Base-by-base conservation (phyloP, 2,113 vertebrate genomes). In the Ictidomys tridecemlineatus region DNA sequence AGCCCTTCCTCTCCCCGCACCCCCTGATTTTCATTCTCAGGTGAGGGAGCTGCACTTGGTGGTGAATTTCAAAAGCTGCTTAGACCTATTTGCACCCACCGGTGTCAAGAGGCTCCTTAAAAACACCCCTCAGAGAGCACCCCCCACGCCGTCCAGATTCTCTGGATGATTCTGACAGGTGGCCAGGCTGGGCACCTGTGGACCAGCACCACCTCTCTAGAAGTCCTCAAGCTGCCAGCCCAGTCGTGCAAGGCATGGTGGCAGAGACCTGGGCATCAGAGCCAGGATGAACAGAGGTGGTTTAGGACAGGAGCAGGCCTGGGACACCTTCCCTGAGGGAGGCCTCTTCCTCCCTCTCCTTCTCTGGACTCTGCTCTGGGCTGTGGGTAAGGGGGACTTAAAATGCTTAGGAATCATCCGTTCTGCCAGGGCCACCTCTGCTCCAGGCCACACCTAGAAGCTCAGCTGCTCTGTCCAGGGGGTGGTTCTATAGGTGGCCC, bases 331-430 rank as follows among this genome's bases (percentile, higher is more conserved):
- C n/a, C 53, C 72, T 2, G 12, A 2, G 11, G 67, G 12, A 2
- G 11, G 67, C 24, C 34, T 86, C 72, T 58, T 56, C 65, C 17
- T 83, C 67, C 34, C 45, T 61, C 58, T 58, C 30, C n/a, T 74
- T 56, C 28, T 92, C 85, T 84, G 84, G 70, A 94, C 86, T 97
- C 76, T 85, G 94, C 78, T 84, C 73, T 53, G 34, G 51, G 51
- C 4, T 1, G n/a, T 85, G 30, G 65, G 5, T 48, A 53, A 96
- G 58, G 32, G 86, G 42, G 72, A 30, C 70, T 92, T 79, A 78
- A 88, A 56, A 85, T 63, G 79, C 37, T 76, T 72, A 70, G 58
- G 69, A 79, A 80, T 67, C 37, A 84, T 22, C 48, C 80, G 70
- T 58, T 89, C n/a, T 37, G 42, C 28, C 1, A 11, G 48, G 30